phyloP scores from a whole-genome alignment of 2,113 vertebrate genomes.

The Ibidorhyncha struthersii region DNA sequence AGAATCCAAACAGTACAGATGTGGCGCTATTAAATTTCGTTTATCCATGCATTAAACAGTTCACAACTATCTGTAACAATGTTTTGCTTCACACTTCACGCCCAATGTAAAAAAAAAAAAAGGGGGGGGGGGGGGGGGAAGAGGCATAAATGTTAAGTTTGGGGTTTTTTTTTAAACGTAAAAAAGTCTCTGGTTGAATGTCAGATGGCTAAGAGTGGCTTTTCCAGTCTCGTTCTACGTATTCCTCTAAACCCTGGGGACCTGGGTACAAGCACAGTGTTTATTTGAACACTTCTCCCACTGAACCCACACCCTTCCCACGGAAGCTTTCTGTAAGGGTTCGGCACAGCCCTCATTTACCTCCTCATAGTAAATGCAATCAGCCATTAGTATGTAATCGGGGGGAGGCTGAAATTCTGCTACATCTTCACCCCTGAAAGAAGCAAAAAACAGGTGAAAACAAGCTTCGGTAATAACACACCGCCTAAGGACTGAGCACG shows the following conservation, averaged over 20 bases:
- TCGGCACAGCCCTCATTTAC: conserved; percentile 63
- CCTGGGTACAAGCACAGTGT: rapidly evolving
- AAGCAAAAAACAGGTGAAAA: not conserved
- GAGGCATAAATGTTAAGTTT: not conserved
- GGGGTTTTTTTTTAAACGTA: rapidly evolving
- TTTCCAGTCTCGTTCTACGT: rapidly evolving
- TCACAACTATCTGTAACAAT: not conserved
- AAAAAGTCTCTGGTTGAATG: not conserved
- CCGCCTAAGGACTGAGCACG: rapidly evolving
- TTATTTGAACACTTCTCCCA: not conserved
- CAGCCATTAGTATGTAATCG: conserved; percentile 93
- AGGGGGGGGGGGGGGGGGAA: rapidly evolving
- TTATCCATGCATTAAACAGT: not conserved
- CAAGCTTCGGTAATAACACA: not conserved
- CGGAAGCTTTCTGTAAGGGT: rapidly evolving
- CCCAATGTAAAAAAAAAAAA: not conserved
- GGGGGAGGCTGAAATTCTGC: conserved; percentile 81
- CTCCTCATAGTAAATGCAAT: conserved; percentile 99
- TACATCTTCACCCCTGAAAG: conserved; percentile 88
- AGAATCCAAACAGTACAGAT: not conserved
- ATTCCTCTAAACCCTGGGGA: not conserved
- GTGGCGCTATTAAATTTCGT: no score
- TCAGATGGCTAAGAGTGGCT: not conserved
- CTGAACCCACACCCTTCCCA: not conserved
- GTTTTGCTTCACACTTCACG: not conserved